Evolutionary conservation across 2,888 invertebrate genomes (phyloP).

Genomic region (Creontiades dilutus): DNA sequence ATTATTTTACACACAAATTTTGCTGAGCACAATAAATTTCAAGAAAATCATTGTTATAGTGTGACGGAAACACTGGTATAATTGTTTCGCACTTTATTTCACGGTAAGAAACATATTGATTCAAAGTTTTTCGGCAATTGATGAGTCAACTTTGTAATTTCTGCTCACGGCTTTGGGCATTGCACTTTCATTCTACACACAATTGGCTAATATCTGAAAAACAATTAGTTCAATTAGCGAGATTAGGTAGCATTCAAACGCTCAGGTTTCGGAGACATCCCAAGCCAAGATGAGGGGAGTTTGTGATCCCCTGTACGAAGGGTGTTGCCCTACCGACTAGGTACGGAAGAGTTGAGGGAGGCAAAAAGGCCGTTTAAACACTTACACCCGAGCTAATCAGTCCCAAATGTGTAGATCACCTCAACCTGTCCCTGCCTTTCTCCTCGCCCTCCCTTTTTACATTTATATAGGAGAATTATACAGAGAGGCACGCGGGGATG

Average conservation of each 20-base stretch:
- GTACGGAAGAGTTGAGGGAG: slow-evolving; percentile 9
- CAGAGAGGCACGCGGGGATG: slow-evolving; percentile 49
- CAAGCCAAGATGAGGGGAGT: neutral
- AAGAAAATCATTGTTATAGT: no score
- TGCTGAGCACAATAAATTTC: no score
- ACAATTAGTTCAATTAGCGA: no score
- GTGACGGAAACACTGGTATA: no score
- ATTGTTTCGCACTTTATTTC: no score
- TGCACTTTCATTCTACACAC: no score
- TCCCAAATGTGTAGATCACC: slow-evolving; percentile 63
- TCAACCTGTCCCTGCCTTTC: slow-evolving; percentile 34
- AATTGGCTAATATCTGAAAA: no score
- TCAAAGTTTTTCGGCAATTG: no score
- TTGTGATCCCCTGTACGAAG: neutral
- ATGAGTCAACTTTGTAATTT: no score
- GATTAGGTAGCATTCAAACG: neutral
- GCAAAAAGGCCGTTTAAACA: slow-evolving; percentile 48
- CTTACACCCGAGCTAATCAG: slow-evolving; percentile 55
- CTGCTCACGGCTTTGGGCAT: no score
- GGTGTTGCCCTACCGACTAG: neutral
- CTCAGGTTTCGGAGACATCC: neutral
- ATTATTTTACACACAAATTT: no score
- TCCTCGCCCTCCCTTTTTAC: slow-evolving; percentile 48
- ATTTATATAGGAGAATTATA: slow-evolving; percentile 66
- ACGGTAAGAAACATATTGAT: no score